A percentile compares a stretch with the other conserved stretches of the same genome.
phyloP scores from a whole-genome alignment of 2,797 vertebrate genomes.

The Phalanger gymnotis region DNA sequence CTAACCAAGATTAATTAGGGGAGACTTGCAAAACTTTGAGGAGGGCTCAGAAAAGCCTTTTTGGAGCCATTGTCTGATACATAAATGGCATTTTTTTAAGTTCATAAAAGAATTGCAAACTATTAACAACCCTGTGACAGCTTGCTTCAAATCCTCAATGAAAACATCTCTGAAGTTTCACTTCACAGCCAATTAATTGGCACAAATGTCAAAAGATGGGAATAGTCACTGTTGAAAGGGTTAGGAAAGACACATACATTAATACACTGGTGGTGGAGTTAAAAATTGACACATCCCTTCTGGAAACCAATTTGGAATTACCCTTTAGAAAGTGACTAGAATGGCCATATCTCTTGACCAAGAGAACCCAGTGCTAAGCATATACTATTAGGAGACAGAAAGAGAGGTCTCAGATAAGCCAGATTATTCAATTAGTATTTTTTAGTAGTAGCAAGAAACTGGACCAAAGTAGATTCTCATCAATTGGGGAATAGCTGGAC shows the following conservation, averaged over 20 bases:
- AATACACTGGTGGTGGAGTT: background rate
- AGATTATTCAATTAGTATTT: background rate
- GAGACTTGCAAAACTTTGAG: background rate
- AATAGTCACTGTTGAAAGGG: background rate
- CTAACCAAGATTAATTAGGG: background rate
- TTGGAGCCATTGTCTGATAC: background rate
- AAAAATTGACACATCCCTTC: background rate
- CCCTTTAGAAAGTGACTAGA: background rate
- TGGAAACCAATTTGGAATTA: background rate
- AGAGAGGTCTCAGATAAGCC: background rate
- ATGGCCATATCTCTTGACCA: background rate
- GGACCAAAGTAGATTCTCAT: background rate
- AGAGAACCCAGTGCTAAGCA: background rate
- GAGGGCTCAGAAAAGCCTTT: background rate
- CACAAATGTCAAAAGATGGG: background rate
- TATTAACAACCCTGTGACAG: background rate
- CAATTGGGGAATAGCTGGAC: background rate
- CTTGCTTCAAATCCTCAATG: background rate
- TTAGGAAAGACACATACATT: background rate
- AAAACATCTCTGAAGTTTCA: background rate
- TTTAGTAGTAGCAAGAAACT: background rate
- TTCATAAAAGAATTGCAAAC: background rate
- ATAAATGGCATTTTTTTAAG: background rate
- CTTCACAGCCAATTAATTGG: background rate
- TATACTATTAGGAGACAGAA: background rate